A percentile compares a stretch with the other conserved stretches of the same genome.
These are phyloP conservation scores for Arenaria interpres DNA, from an alignment of 2,113 vertebrate genomes.

Conservation along the genomic window DNA sequence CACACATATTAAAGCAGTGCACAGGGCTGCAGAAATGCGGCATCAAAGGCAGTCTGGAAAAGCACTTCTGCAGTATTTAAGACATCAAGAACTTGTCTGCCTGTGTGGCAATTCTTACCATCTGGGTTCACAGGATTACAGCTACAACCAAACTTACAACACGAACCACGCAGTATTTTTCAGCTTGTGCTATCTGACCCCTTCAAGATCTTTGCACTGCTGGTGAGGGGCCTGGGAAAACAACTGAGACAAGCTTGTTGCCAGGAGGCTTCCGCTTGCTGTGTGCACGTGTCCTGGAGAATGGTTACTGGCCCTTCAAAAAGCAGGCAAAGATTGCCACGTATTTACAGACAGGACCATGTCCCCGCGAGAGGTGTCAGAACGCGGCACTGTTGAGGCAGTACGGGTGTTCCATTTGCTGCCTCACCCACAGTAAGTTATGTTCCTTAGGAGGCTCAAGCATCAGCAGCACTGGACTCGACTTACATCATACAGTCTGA, in stretches of 20 bases:
- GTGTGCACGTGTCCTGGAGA: neutral
- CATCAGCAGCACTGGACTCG: neutral
- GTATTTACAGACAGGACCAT: accelerated
- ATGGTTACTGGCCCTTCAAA: neutral
- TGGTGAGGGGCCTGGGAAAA: neutral
- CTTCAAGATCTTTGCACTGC: neutral
- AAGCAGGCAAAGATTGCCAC: neutral
- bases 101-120: neutral
- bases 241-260: neutral
- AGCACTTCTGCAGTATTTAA: neutral
- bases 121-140: neutral
- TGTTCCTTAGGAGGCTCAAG: neutral
- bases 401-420: neutral
- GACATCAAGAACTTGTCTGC: neutral
- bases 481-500: neutral
- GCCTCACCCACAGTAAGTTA: neutral
- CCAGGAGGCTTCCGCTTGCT: neutral
- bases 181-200: neutral
- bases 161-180: neutral
- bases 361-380: neutral
- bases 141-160: neutral
- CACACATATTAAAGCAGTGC: neutral
- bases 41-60: neutral
- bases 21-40: neutral
- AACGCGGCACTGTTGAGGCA: accelerated